A percentile compares a stretch with the other conserved stretches of the same genome.
Evolutionary conservation across 2,888 invertebrate species (phyloP).

Genomic region (Polymixis flavicincta): DNA sequence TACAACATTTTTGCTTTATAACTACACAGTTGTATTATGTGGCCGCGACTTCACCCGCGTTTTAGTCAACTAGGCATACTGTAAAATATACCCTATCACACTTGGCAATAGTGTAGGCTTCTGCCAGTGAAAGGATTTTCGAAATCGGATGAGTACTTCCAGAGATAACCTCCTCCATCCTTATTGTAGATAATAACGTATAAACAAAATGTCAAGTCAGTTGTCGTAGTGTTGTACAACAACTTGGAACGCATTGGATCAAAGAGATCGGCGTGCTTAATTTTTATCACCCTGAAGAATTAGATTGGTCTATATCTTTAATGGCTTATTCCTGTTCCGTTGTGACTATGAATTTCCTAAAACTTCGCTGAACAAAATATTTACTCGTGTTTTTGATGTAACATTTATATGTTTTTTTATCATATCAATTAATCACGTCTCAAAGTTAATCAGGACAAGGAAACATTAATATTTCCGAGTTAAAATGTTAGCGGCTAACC

Average conservation of each 20-base stretch:
- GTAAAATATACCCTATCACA: neutral
- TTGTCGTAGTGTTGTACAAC: neutral
- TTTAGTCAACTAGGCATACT: neutral
- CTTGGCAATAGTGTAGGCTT: neutral
- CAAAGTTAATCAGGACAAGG: conserved; percentile 42
- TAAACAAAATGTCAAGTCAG: conserved; percentile 37
- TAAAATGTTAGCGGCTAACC: conserved; percentile 12
- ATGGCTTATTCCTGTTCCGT: conserved; percentile 67
- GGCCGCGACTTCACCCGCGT: neutral
- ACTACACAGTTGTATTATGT: no score
- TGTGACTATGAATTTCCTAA: conserved; percentile 38
- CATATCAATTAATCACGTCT: conserved; percentile 37
- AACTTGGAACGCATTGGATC: conserved; percentile 64
- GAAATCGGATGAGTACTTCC: neutral
- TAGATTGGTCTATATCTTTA: conserved; percentile 69
- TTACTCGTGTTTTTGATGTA: conserved; percentile 31
- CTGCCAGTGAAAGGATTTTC: no score
- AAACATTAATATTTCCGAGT: conserved; percentile 37
- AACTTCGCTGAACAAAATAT: conserved; percentile 37
- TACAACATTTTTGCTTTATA: no score
- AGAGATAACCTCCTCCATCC: neutral
- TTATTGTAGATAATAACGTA: conserved; percentile 18
- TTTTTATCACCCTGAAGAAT: conserved; percentile 70
- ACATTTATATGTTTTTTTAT: conserved; percentile 33
- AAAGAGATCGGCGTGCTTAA: conserved; percentile 69